Evolutionary conservation across 2,888 invertebrate species (phyloP), one percentile per base, ranked within the genome.

Genomic region (Frankliniella intonsa): DNA sequence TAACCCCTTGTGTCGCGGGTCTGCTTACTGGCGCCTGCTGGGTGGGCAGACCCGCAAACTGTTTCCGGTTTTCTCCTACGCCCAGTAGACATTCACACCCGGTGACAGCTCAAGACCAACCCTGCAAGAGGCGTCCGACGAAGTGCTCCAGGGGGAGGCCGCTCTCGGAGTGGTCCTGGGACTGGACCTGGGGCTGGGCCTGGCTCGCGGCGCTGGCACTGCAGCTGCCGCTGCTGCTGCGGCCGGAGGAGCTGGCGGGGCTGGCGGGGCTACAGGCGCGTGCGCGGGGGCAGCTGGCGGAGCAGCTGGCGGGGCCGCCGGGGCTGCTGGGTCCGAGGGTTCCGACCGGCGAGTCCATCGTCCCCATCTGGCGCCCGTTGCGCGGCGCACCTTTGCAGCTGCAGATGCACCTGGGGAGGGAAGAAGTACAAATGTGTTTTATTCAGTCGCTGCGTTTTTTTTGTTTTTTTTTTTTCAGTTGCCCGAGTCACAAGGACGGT

Each of bases 121-220:
- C 89, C 83, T 89, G 87, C n/a, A 90, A 86, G 22, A 90, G 88
- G 83, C 88, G 87, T 62, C 87, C 87, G 65, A 90, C 90, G 10
- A 89, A 89, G 76, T 88, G 88, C 84, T 89, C 88, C 83, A 89
- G 83, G 10, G 84, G 82, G 69, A 82, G 84, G 80, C 38, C 38
- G 38, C 38, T 38, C 38, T 38, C 38, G 38, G 38, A 2, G 38
- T 38, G 38, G 38, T 3, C 83, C 17, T 19, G 17, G 69, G 69
- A 22, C 69, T 76, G 69, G 69, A 9, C 69, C 22, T 76, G 69
- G 25, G 25, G 55, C 69, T 65, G 22, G 2, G 69, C 69, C 22
- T 22, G 69, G 69, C 12, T 22, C 69, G 69, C n/a, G 22, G 69
- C 62, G 62, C n/a, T 10, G 62, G 7, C 62, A 22, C 69, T 22